Base-by-base conservation (phyloP, 2,113 vertebrate genomes). In the Tenrec ecaudatus region DNA sequence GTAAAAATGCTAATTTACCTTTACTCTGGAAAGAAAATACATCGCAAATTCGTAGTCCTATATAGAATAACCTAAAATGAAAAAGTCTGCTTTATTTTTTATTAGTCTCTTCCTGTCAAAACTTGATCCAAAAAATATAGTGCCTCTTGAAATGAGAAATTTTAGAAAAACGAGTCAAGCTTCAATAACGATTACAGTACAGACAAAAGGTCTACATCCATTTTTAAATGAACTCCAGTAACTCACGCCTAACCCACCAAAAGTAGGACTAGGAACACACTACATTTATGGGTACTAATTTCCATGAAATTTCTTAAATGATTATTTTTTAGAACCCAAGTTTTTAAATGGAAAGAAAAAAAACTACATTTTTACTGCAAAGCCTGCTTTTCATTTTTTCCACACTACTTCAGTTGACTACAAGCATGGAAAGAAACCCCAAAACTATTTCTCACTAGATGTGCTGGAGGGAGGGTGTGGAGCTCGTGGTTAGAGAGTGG, bases 401-500 rank as follows among this genome's bases (percentile, higher is more conserved):
- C 90, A 87, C 20, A 60, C 93, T 94, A 68, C 57, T 95, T 86
- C 40, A 89, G 86, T 86, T 91, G 85, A 93, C 86, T 95, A 40
- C 64, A 92, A 94, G 68, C 53, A 89, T 92, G 83, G 90, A 95
- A 75, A 79, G 71, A 93, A 93, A 95, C 62, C 89, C 79, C 80
- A 71, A 91, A 96, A 90, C 68, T 88, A 94, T 96, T 97, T 96
- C 95, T 96, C 95, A 96, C 93, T 94, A 58, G 88, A 40, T 82
- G 80, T 73, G 90, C 86, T 95, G 93, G 95, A 90, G 93, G 86
- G 87, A 96, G 95, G 97, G 95, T 93, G 92, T 90, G 94, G 94
- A 93, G 75, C 68, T 94, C 64, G 94, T 89, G 95, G 97, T 95
- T 90, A 82, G 62, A 77, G 89, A 87, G 69, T 76, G 69, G 92